A percentile compares a stretch with the other conserved stretches of the same genome.
Evolutionary conservation across 2,888 invertebrate species (phyloP).

Genomic region (Oscheius onirici): DNA sequence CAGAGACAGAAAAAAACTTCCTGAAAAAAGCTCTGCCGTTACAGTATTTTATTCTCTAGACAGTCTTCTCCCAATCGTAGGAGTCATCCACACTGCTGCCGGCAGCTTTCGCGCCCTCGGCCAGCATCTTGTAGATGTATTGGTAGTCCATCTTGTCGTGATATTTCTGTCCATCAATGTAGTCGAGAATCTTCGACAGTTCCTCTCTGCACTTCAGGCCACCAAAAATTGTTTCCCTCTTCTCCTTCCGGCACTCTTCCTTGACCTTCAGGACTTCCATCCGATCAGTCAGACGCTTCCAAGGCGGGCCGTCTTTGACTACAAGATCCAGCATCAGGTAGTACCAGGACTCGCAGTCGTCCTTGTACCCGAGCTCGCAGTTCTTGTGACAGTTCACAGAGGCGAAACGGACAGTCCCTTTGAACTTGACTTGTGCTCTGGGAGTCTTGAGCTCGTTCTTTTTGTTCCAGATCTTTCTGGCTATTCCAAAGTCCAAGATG

Average conservation of each 20-base stretch:
- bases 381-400: conserved; percentile 55
- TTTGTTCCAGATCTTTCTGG: conserved; percentile 53
- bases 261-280: conserved; percentile 52
- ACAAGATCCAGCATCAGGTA: conserved; percentile 64
- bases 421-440: conserved; percentile 41
- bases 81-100: conserved; percentile 45
- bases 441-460: conserved; percentile 52
- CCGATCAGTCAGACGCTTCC: conserved; percentile 50
- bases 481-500: conserved; percentile 66
- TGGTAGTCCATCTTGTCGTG: conserved; percentile 56
- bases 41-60: neutral
- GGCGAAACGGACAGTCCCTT: conserved; percentile 65
- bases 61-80: conserved; percentile 55
- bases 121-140: conserved; percentile 52
- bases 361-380: conserved; percentile 57
- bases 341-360: conserved; percentile 67
- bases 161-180: conserved; percentile 56
- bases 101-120: conserved; percentile 26
- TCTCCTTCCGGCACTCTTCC: conserved; percentile 46
- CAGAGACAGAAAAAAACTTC: too few relatives aligned
- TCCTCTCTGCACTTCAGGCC: conserved; percentile 42
- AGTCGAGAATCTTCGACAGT: conserved; percentile 52
- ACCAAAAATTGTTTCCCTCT: conserved; percentile 33
- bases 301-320: conserved; percentile 52
- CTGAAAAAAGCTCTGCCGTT: neutral